Evolutionary conservation across 2,113 vertebrate species (phyloP), one percentile per base, ranked within the genome.

Genomic region (Thryonomys swinderianus): DNA sequence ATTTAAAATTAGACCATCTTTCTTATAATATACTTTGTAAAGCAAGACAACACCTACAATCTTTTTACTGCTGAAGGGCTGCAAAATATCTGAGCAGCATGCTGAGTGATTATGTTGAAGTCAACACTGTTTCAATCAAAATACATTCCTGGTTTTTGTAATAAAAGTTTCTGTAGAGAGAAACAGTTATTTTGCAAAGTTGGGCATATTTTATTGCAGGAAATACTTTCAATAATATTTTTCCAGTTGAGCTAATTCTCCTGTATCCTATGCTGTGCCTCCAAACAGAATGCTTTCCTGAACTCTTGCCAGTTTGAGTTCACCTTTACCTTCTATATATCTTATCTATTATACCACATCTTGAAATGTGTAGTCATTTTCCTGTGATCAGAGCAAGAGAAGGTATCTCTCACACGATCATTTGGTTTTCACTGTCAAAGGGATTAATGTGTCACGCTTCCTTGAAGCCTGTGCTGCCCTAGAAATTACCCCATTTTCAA

Each of bases 401-500:
- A 81, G 40, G n/a, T 64, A 61, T 91, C 83, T 96, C 55, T 88
- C 78, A 74, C 57, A 82, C 3, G 16, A 51, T 95, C 85, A 12
- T 84, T 79, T 89, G 42, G 30, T 57, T 84, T 78, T 96, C 85
- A 62, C n/a, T 73, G 88, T 84, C 96, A 91, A 88, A 95, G 85
- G 74, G 45, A 89, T 91, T 83, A 92, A 78, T 95, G 82, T 97
- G 85, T 93, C 80, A 42, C 83, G 83, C 82, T 96, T 95, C 84
- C 91, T 89, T 93, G 71, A 87, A 91, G 32, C 79, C 57, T 64
- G 25, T 61, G 53, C 74, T 84, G 64, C 57, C 73, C 92, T 59
- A 64, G 81, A 95, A 95, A 61, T 95, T 95, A 88, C 78, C 88
- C 62, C 48, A 79, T 85, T 96, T 96, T 95, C 85, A 93, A 45